Percentiles rank a stretch among this genome's conserved stretches.
These are phyloP conservation scores for Lutjanus campechanus DNA, from an alignment of 2,797 vertebrate species.

Conservation along the genomic window DNA sequence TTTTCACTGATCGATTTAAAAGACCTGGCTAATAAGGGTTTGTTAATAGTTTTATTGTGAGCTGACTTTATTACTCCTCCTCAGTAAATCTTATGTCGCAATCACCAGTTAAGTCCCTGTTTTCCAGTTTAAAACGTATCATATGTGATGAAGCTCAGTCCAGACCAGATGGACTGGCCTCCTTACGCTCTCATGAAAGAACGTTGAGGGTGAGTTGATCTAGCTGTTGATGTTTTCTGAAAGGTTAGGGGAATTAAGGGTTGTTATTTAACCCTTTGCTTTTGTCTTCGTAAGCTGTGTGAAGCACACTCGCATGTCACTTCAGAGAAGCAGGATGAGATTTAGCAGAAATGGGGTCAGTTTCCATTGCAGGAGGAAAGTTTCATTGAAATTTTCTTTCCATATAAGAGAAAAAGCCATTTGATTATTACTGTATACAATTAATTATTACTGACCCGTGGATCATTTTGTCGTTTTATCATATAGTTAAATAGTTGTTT, in stretches of 20 bases:
- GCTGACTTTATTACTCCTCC: neutral
- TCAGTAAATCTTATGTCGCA: neutral
- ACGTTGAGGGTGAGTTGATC: slow-evolving; percentile 10
- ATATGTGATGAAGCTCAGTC: slow-evolving; percentile 26
- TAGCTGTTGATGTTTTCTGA: slow-evolving; percentile 51
- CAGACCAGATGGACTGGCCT: slow-evolving; percentile 43
- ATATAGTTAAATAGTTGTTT: no score
- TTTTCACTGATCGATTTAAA: neutral
- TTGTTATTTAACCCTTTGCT: slow-evolving; percentile 57
- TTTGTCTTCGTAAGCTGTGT: slow-evolving; percentile 51
- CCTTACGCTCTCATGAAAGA: slow-evolving; percentile 1
- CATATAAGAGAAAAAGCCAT: neutral
- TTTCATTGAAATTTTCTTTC: neutral
- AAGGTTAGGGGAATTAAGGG: slow-evolving; percentile 61
- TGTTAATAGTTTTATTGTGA: neutral
- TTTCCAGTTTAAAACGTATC: slow-evolving; percentile 20
- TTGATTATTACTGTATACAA: neutral
- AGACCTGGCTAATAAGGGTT: no score
- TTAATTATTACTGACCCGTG: no score
- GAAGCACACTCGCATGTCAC: slow-evolving; percentile 25
- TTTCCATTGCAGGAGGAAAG: slow-evolving; percentile 2
- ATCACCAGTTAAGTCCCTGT: slow-evolving; percentile 4
- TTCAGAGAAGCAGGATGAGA: neutral
- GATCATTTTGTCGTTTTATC: no score
- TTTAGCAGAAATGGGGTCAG: slow-evolving; percentile 8